A percentile compares a stretch with the other conserved stretches of the same genome.
phyloP scores from a whole-genome alignment of 2,888 invertebrate genomes.

The Perithous albicinctus region DNA sequence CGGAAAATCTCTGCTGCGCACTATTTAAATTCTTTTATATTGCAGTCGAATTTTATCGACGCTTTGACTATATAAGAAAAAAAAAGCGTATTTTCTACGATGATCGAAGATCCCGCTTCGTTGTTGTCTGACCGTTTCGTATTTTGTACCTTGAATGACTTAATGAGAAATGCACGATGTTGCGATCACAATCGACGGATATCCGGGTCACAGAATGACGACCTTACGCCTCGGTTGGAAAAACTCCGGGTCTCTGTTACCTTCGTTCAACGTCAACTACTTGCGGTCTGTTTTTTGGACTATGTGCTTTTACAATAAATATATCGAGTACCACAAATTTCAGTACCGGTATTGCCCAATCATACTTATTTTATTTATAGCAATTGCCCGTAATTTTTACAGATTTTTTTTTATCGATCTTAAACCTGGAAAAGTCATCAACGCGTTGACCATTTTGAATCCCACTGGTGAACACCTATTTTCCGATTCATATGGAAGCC shows the following conservation, averaged over 20 bases:
- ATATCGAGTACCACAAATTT: background rate
- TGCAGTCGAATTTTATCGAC: background rate
- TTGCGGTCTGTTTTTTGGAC: background rate
- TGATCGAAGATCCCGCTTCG: no score
- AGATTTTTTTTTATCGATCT: background rate
- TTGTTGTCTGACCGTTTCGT: constrained; percentile 9
- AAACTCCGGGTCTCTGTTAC: constrained; percentile 10
- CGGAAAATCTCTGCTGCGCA: background rate
- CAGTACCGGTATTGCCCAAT: no score
- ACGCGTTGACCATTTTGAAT: no score
- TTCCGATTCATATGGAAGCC: no score
- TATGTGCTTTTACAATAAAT: background rate
- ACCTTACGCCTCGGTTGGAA: constrained; percentile 52
- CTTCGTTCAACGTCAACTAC: constrained; percentile 20
- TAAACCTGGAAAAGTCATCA: background rate
- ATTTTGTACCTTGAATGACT: constrained; percentile 24
- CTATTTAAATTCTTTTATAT: background rate
- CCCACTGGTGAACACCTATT: no score
- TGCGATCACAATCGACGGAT: constrained; percentile 81
- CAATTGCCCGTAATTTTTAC: background rate
- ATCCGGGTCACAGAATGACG: constrained; percentile 78
- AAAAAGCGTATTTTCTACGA: background rate
- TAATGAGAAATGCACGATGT: constrained; percentile 34
- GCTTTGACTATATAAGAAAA: background rate
- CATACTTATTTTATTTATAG: constrained; percentile 5